Evolutionary conservation across 2,797 vertebrate genomes (phyloP), one percentile per base, ranked within the genome.

Genomic region (Lepidocolaptes lacrymiger): DNA sequence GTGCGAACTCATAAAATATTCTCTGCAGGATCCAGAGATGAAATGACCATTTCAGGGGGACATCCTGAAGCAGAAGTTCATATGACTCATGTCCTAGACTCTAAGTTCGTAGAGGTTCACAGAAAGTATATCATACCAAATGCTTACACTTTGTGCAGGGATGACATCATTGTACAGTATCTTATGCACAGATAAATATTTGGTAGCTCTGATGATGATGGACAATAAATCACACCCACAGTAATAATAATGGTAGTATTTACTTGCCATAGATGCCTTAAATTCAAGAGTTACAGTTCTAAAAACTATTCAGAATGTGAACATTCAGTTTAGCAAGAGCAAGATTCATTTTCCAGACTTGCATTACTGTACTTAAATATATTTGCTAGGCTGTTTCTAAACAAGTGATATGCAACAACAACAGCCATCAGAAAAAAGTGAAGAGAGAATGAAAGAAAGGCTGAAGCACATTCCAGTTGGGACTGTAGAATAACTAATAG

Each of bases 111-210:
- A 85, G 63, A 8, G 20, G 9, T 15, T 18, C 16, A 62, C 14
- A 55, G 34, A 13, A 28, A 28, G 18, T 28, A 3, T n/a, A 10
- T 39, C 8, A 19, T 39, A 32, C 19, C 2, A 9, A 61, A 19
- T 4, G 4, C 12, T 5, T n/a, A 26, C 0, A 2, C 14, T 2
- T 52, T 72, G 13, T 55, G 13, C 43, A 66, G 22, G 28, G 14
- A 14, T 69, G 58, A 20, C 27, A 10, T 19, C 18, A 16, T 9
- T 59, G 27, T 54, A 21, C 43, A 55, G 18, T 30, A 21, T 26
- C 3, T 89, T 62, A 36, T 54, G 27, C 18, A 36, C 14, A 27
- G 39, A 5, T 52, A 46, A 34, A 14, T 76, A 34, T 43, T 16
- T 68, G 17, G 34, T 64, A 81, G 32, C n/a, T 68, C 5, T 49